Evolutionary conservation across 2,888 invertebrate species (phyloP), one percentile per base, ranked within the genome.

Genomic region (Drosophila longiperda): DNA sequence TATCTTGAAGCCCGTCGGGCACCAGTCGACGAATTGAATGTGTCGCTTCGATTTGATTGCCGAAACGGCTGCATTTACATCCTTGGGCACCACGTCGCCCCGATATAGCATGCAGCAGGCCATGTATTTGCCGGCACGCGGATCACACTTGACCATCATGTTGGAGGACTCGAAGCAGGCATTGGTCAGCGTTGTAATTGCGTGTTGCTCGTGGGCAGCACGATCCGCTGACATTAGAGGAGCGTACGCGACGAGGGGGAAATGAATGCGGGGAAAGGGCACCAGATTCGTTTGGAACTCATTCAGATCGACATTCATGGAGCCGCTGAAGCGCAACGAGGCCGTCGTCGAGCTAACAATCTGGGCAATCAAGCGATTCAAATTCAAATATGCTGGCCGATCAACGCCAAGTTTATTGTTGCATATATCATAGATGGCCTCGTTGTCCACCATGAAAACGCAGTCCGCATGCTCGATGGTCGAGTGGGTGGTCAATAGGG

Each of bases 391-490:
- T 1, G 95, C 95, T 32, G 96, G 96, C 34, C 96, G 93, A 72
- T 94, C 95, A 60, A 98, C 97, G 82, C 96, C 96, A 58, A 99
- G 94, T 87, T 96, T 96, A 73, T 96, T 95, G 67, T 97, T 95
- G 93, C 98, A 98, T 86, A 98, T 98, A 90, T 98, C 98, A 92
- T 98, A 98, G 88, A 98, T 96, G n/a, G 98, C 98, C 92, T 98
- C 98, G 89, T 98, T 98, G 94, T 98, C 98, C 26, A 98, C 97
- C 96, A 98, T 97, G 92, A 98, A 98, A 2, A 97, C 97, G 91
- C 98, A 98, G 93, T 98, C 98, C 0, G 97, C 96, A 91, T 97
- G 97, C 76, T 95, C 92, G 93, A 98, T 94, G 33, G 98, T 98
- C 26, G 97, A 97, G 93, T 98, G 98, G 0, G 98, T 98, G 52